These are phyloP conservation scores for Autographa gamma DNA, from an alignment of 2,888 invertebrate genomes.

Conservation along the genomic window DNA sequence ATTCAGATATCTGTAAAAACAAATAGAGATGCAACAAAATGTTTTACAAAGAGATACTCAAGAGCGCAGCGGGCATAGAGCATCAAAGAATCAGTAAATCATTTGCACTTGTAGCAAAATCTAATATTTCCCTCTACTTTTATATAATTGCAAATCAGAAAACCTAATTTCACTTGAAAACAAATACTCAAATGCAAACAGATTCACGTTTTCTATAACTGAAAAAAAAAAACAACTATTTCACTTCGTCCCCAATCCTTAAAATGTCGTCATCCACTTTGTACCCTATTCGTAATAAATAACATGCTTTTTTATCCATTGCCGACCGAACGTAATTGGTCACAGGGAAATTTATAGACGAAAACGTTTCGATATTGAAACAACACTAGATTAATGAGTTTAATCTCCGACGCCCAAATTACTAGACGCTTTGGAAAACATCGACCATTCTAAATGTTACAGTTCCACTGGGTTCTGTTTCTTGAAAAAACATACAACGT, in stretches of 20 bases:
- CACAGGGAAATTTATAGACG: constrained; percentile 72
- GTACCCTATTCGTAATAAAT: constrained; percentile 60
- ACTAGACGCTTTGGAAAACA: constrained; percentile 43
- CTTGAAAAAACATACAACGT: neutral
- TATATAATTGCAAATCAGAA: too few species aligned
- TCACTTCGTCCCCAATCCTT: constrained; percentile 13
- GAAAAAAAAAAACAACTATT: constrained; percentile 8
- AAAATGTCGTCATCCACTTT: constrained; percentile 19
- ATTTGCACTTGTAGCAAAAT: too few species aligned
- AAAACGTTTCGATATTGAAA: constrained; percentile 70
- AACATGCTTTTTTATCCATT: constrained; percentile 65
- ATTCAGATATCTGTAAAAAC: too few species aligned
- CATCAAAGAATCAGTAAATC: too few species aligned
- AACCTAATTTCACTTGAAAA: neutral
- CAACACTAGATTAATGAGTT: constrained; percentile 75
- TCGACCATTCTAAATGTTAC: constrained; percentile 20
- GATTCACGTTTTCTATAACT: constrained; percentile 5
- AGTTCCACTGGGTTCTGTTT: constrained; percentile 18
- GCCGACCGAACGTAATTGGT: constrained; percentile 68
- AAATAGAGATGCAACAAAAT: too few species aligned
- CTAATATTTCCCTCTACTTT: too few species aligned
- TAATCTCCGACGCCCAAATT: constrained; percentile 62
- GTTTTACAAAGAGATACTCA: too few species aligned
- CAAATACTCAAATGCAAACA: neutral
- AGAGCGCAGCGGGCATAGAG: too few species aligned